Percentiles rank a stretch among this genome's conserved stretches.
Conservation (phyloP, 2,113 vertebrate genomes). For the Siphamia tubifer region DNA sequence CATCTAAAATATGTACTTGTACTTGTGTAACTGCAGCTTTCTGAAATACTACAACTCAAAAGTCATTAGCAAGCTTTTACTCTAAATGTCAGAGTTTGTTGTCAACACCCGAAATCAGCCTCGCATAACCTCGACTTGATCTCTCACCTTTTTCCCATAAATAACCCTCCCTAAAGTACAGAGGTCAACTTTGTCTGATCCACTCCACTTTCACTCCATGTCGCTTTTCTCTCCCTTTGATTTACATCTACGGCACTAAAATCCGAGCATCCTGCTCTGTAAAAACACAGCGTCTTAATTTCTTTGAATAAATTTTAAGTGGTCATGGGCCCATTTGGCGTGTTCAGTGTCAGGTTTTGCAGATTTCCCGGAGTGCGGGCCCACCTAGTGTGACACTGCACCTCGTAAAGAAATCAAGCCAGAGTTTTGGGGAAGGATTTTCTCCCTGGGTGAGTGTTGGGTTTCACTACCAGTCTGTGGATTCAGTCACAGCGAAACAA, state of each 20-base stretch:
- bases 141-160: slow-evolving; percentile 67
- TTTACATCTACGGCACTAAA: slow-evolving; percentile 63
- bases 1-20: background rate
- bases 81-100: slow-evolving; percentile 58
- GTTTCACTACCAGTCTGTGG: slow-evolving; percentile 68
- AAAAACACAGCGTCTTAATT: slow-evolving; percentile 62
- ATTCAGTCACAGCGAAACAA: slow-evolving; percentile 54
- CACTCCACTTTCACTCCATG: slow-evolving; percentile 20
- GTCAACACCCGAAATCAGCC: slow-evolving; percentile 65
- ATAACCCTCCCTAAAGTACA: slow-evolving; percentile 59
- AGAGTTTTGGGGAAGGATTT: slow-evolving; percentile 52
- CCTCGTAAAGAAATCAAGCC: slow-evolving; percentile 72
- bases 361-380: slow-evolving; percentile 68
- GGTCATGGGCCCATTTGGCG: slow-evolving; percentile 38
- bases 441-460: slow-evolving; percentile 60
- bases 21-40: background rate
- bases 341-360: slow-evolving; percentile 71
- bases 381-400: slow-evolving; percentile 75
- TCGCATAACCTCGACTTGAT: slow-evolving; percentile 59
- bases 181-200: slow-evolving; percentile 51
- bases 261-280: slow-evolving; percentile 37
- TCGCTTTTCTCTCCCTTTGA: slow-evolving; percentile 49
- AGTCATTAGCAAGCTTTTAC: slow-evolving; percentile 45
- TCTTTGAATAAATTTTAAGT: slow-evolving; percentile 64
- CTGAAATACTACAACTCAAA: slow-evolving; percentile 19